phyloP scores from a whole-genome alignment of 2,797 vertebrate species.

The Hippocampus kuda region DNA sequence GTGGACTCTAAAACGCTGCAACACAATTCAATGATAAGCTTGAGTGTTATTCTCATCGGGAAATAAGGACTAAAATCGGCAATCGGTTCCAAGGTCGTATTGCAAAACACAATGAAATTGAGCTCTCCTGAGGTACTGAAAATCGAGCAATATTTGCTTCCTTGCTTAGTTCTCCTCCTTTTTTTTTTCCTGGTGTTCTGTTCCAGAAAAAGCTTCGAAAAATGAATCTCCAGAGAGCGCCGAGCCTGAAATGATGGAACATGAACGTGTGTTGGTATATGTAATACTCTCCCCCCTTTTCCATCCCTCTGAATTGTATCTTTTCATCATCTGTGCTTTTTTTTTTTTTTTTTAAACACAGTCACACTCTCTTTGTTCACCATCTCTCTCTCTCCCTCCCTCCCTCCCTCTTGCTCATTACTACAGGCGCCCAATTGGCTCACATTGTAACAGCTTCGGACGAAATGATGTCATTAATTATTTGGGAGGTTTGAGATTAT shows the following conservation, averaged over 20 bases:
- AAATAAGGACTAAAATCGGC: too few relatives aligned
- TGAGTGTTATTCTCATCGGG: too few relatives aligned
- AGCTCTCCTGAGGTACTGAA: too few relatives aligned
- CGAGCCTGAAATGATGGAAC: not conserved
- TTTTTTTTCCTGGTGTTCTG: not conserved
- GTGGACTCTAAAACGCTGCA: not conserved
- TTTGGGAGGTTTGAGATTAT: conserved; percentile 51
- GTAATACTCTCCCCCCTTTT: not conserved
- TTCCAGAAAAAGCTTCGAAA: not conserved
- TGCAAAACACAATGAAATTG: too few relatives aligned
- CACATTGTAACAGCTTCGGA: conserved; percentile 14
- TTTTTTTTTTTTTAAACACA: conserved; percentile 7
- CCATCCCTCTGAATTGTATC: not conserved
- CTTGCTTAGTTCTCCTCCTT: not conserved
- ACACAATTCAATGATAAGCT: not conserved
- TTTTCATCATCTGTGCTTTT: not conserved
- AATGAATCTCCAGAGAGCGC: not conserved
- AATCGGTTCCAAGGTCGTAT: too few relatives aligned
- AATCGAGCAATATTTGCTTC: not conserved
- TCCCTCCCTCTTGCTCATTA: conserved; percentile 17
- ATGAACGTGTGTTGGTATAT: not conserved
- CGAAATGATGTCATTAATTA: conserved; percentile 58
- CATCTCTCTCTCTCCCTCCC: conserved; percentile 2
- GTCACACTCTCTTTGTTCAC: conserved; percentile 32
- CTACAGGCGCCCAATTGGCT: conserved; percentile 38